Evolutionary conservation across 2,888 invertebrate genomes (phyloP).

Genomic region (Eristalinus aeneus): DNA sequence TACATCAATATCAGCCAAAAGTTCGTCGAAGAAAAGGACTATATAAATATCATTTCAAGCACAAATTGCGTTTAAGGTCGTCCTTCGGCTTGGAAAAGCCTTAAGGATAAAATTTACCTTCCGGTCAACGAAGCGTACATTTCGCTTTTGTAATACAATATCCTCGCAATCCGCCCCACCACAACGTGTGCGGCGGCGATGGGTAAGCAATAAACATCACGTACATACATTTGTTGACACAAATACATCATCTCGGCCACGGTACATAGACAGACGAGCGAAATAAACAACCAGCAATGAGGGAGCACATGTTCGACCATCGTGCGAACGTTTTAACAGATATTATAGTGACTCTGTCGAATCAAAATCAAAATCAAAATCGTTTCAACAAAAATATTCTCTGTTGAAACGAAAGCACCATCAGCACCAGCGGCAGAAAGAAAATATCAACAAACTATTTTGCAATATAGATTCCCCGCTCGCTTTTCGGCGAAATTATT

Average conservation of each 20-base stretch:
- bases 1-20: too few relatives aligned
- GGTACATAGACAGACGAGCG: background rate
- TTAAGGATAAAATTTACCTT: background rate
- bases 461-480: constrained; percentile 29
- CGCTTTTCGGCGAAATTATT: constrained; percentile 11
- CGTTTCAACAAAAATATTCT: background rate
- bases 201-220: background rate
- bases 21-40: background rate
- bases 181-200: background rate
- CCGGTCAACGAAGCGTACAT: background rate
- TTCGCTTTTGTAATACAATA: background rate
- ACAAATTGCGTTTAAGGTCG: background rate
- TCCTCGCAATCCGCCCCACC: background rate
- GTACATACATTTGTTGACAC: background rate
- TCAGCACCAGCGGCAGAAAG: constrained; percentile 3
- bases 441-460: constrained; percentile 51
- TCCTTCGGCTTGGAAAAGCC: background rate
- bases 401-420: background rate
- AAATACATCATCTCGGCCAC: background rate
- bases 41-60: background rate
- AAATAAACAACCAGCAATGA: background rate
- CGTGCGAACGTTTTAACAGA: constrained; percentile 5
- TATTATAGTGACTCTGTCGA: constrained; percentile 2
- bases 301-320: constrained; percentile 27
- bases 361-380: constrained; percentile 34